Conservation (phyloP, 2,113 vertebrate genomes). For the Tachuris rubrigastra region DNA sequence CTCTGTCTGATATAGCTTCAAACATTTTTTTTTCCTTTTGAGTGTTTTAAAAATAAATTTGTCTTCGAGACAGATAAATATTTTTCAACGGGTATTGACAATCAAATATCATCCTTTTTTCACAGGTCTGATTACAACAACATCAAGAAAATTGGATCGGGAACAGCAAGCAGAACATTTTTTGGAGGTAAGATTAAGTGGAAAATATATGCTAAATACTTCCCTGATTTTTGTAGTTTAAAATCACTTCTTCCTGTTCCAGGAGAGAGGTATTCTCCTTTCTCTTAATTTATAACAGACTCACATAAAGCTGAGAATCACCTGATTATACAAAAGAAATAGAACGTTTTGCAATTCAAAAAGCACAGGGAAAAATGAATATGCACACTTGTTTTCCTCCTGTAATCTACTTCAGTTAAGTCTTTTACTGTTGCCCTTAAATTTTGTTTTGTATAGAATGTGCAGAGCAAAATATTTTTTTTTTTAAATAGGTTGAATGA, state of each 20-base stretch:
- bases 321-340: not conserved
- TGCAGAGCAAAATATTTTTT: not conserved
- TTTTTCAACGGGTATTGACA: slow-evolving; percentile 38
- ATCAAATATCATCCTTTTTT: slow-evolving; percentile 63
- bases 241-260: not conserved
- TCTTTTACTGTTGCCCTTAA: not conserved
- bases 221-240: not conserved
- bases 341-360: not conserved
- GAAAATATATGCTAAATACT: not conserved
- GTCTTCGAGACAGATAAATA: not conserved
- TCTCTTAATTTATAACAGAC: not conserved
- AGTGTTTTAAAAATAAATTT: slow-evolving; percentile 26
- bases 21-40: not conserved
- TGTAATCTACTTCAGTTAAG: not conserved
- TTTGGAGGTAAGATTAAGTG: slow-evolving; percentile 83
- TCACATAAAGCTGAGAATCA: not conserved
- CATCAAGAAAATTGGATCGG: slow-evolving; percentile 91
- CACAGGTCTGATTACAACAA: slow-evolving; percentile 93
- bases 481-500: rapidly evolving
- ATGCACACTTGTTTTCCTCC: not conserved
- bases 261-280: not conserved
- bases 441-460: not conserved
- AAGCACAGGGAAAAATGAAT: not conserved
- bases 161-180: slow-evolving; percentile 95
- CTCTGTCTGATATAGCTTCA: not conserved